phyloP scores from a whole-genome alignment of 2,113 vertebrate genomes.

The Crocuta crocuta region DNA sequence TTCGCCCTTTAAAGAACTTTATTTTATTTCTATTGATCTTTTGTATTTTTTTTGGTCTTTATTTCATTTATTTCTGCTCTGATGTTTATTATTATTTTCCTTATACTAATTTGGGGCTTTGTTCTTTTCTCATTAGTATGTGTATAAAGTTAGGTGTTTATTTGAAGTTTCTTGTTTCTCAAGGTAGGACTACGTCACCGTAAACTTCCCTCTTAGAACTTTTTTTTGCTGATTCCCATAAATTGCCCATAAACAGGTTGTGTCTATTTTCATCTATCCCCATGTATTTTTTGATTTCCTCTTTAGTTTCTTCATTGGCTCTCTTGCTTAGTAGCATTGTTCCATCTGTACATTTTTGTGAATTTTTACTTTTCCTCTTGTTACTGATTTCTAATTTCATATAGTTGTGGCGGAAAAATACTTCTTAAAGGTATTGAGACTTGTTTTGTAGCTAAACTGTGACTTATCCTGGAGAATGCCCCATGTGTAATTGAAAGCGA shows the following conservation, averaged over 20 bases:
- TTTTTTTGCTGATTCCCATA: background rate
- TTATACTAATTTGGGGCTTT: background rate
- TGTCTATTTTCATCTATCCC: background rate
- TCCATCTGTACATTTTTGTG: background rate
- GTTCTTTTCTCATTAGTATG: background rate
- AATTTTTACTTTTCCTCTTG: background rate
- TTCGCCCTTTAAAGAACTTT: background rate
- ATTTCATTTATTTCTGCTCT: background rate
- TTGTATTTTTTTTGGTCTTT: background rate
- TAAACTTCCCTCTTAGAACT: background rate
- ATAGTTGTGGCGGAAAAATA: background rate
- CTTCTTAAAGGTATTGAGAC: background rate
- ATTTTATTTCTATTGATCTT: background rate
- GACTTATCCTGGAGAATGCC: background rate
- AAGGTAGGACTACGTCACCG: background rate
- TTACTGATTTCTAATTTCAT: background rate
- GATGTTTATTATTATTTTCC: background rate
- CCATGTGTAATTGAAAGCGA: background rate
- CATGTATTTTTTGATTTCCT: background rate
- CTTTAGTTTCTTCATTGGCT: background rate
- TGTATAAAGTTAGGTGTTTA: background rate
- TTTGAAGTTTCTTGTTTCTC: background rate
- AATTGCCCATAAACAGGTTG: background rate
- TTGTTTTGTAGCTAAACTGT: background rate
- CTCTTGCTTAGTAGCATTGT: background rate